Evolutionary conservation across 2,888 invertebrate species (phyloP).

Genomic region (Cryptocephalus moraei): DNA sequence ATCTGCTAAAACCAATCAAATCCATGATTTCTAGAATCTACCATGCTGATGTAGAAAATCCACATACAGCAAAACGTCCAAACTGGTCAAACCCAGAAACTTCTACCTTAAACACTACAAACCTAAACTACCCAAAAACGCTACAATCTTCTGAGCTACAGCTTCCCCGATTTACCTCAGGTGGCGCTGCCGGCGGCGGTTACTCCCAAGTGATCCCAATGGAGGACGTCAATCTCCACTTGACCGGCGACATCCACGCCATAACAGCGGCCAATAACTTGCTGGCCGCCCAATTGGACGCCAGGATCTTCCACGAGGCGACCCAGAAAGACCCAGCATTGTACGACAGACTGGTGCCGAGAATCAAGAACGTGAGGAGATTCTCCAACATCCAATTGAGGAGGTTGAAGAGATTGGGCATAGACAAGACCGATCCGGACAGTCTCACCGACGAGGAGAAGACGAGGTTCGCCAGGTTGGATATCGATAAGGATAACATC

Average conservation of each 20-base stretch:
- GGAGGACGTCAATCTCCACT: slow-evolving; percentile 98
- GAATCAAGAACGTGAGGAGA: slow-evolving; percentile 62
- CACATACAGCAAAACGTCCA: no score
- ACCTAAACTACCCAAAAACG: no score
- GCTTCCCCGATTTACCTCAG: slow-evolving; percentile 27
- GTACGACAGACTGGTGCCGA: slow-evolving; percentile 81
- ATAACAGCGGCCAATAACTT: slow-evolving; percentile 97
- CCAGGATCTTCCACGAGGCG: slow-evolving; percentile 91
- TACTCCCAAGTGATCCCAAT: slow-evolving; percentile 96
- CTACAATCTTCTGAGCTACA: no score
- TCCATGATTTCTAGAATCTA: no score
- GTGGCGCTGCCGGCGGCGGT: slow-evolving; percentile 97
- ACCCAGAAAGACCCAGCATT: slow-evolving; percentile 82
- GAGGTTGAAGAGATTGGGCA: slow-evolving; percentile 64
- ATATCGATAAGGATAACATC: slow-evolving; percentile 82
- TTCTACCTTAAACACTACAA: no score
- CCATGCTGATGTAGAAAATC: no score
- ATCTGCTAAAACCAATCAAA: no score
- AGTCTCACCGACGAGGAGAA: slow-evolving; percentile 70
- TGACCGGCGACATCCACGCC: slow-evolving; percentile 98
- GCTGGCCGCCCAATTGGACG: slow-evolving; percentile 94
- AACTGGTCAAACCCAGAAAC: no score
- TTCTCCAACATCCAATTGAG: slow-evolving; percentile 83
- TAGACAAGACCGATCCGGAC: slow-evolving; percentile 76
- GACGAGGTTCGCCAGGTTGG: slow-evolving; percentile 68